These are phyloP conservation scores for Drosophila orosa DNA, from an alignment of 1,140 invertebrate species.

Conservation along the genomic window DNA sequence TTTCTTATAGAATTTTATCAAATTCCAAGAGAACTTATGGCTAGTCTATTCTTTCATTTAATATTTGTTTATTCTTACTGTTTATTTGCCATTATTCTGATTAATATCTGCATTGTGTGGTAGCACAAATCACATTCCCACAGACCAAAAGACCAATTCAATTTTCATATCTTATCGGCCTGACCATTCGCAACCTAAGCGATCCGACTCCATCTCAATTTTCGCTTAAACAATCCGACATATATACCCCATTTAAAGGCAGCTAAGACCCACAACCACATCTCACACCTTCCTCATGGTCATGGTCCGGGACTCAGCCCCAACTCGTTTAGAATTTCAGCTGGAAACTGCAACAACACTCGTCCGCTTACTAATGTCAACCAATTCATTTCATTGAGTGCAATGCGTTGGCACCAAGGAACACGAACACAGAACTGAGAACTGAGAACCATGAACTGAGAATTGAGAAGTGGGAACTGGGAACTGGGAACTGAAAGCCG, in stretches of 20 bases:
- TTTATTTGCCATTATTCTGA: constrained; percentile 20
- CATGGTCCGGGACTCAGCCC: constrained; percentile 2
- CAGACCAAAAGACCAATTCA: constrained; percentile 26
- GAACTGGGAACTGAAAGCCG: constrained; percentile 11
- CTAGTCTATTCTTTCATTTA: no score
- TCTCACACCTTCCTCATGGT: constrained; percentile 68
- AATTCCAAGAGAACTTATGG: not conserved
- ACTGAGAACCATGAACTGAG: constrained; percentile 8
- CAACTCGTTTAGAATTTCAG: constrained; percentile 68
- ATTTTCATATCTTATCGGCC: constrained; percentile 60
- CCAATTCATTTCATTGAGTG: constrained; percentile 82
- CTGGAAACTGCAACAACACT: constrained; percentile 48
- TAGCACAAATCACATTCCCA: constrained; percentile 29
- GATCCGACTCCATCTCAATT: constrained; percentile 53
- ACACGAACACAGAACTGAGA: constrained; percentile 16
- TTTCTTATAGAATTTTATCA: not conserved
- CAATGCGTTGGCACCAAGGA: constrained; percentile 69
- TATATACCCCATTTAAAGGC: constrained; percentile 75
- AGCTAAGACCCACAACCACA: constrained; percentile 74
- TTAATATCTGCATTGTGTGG: constrained; percentile 26
- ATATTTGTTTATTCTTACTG: not conserved
- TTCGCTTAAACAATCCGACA: constrained; percentile 70
- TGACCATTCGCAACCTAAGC: constrained; percentile 52
- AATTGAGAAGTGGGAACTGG: constrained; percentile 11
- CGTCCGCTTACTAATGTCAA: constrained; percentile 74